These are phyloP conservation scores for Cotesia typhae DNA, from an alignment of 1,140 invertebrate species.

Conservation along the genomic window DNA sequence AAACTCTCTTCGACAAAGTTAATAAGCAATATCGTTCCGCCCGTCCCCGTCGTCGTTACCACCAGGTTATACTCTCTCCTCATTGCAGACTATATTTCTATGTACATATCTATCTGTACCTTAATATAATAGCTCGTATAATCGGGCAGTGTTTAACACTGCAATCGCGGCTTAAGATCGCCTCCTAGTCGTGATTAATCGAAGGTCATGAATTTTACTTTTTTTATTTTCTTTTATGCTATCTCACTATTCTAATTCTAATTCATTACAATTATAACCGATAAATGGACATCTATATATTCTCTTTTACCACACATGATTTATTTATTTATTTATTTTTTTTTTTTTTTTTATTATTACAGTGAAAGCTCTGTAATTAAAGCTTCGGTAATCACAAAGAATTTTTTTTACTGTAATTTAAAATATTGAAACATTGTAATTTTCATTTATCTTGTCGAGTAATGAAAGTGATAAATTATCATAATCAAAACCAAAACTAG, in stretches of 20 bases:
- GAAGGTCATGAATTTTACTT: slow-evolving; percentile 30
- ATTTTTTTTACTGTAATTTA: too few relatives aligned
- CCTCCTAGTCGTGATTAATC: slow-evolving; percentile 29
- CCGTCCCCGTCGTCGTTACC: slow-evolving; percentile 44
- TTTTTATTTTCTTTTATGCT: background rate
- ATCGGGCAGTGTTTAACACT: slow-evolving; percentile 39
- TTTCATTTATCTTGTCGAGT: too few relatives aligned
- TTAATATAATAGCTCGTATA: slow-evolving; percentile 55
- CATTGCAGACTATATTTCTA: slow-evolving; percentile 26
- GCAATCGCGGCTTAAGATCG: slow-evolving; percentile 42
- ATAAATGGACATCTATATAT: background rate
- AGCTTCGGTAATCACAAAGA: too few relatives aligned
- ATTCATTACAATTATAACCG: slow-evolving; percentile 14
- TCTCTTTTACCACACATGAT: too few relatives aligned
- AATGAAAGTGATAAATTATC: too few relatives aligned
- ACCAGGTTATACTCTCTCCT: slow-evolving; percentile 38
- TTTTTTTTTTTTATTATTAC: too few relatives aligned
- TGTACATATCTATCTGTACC: slow-evolving; percentile 13
- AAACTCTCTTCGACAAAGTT: slow-evolving; percentile 54
- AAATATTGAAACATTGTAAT: too few relatives aligned
- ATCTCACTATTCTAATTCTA: slow-evolving; percentile 1
- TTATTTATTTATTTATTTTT: too few relatives aligned
- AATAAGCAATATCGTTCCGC: slow-evolving; percentile 57
- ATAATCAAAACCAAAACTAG: too few relatives aligned
- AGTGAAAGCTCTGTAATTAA: too few relatives aligned